Evolutionary conservation across 1,140 invertebrate species (phyloP).

Genomic region (Cyclina sinensis): DNA sequence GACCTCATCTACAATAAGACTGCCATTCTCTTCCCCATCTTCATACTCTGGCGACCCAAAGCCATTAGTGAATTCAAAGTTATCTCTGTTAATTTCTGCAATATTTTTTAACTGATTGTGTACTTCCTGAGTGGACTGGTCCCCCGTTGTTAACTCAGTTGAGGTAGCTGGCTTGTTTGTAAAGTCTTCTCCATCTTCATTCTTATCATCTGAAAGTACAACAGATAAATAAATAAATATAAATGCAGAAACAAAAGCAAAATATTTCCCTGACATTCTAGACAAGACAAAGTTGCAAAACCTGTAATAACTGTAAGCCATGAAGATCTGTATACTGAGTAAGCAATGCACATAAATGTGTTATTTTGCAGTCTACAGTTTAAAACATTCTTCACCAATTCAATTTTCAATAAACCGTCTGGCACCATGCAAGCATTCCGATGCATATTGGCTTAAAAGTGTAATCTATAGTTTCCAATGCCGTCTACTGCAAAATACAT

Average conservation of each 20-base stretch:
- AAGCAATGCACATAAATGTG: too few species aligned
- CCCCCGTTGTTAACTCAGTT: not conserved
- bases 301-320: too few species aligned
- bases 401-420: slow-evolving; percentile 18
- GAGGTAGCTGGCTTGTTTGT: slow-evolving; percentile 38
- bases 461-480: too few species aligned
- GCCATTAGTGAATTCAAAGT: not conserved
- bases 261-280: not conserved
- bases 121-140: slow-evolving; percentile 53
- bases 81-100: not conserved
- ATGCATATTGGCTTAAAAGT: too few species aligned
- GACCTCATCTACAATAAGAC: not conserved
- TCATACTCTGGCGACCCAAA: not conserved
- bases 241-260: not conserved
- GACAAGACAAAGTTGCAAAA: too few species aligned
- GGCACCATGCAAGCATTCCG: not conserved
- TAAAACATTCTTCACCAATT: slow-evolving; percentile 1
- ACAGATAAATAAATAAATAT: not conserved
- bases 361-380: slow-evolving; percentile 11
- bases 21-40: not conserved
- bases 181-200: not conserved
- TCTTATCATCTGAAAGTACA: slow-evolving; percentile 54
- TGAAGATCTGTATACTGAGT: too few species aligned
- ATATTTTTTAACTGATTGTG: not conserved
- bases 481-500: too few species aligned